Conservation (phyloP, 2,113 vertebrate species). For the Vicugna pacos region DNA sequence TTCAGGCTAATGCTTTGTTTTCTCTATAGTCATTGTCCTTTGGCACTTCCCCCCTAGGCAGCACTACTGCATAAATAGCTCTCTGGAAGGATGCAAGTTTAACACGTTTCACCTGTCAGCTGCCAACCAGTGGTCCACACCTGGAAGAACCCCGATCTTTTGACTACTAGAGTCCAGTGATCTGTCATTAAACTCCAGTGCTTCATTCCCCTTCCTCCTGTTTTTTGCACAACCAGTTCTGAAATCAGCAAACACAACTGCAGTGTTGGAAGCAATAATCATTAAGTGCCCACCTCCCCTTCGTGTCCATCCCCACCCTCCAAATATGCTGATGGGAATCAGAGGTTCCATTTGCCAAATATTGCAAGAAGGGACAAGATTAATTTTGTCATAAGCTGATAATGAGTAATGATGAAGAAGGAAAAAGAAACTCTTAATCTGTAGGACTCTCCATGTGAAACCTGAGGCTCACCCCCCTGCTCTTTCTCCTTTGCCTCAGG, state of each 20-base stretch:
- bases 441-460: not conserved
- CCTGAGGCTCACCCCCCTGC: not conserved
- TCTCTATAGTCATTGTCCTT: not conserved
- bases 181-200: slow-evolving; percentile 7
- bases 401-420: slow-evolving; percentile 73
- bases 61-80: not conserved
- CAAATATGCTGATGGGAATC: not conserved
- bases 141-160: not conserved
- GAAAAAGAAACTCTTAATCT: slow-evolving; percentile 48
- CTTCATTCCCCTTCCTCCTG: not conserved
- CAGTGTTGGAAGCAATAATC: not conserved
- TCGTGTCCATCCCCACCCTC: not conserved
- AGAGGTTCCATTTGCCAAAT: slow-evolving; percentile 69
- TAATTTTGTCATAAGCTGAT: slow-evolving; percentile 79
- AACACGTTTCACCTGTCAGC: not conserved
- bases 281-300: not conserved
- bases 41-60: not conserved
- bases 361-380: slow-evolving; percentile 69
- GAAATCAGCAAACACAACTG: slow-evolving; percentile 28
- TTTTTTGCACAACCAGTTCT: not conserved
- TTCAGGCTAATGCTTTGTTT: slow-evolving; percentile 13
- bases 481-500: not conserved
- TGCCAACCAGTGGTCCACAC: not conserved
- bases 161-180: not conserved
- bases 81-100: not conserved